Evolutionary conservation across 2,797 vertebrate genomes (phyloP), one percentile per base, ranked within the genome.

Genomic region (Spondyliosoma cantharus): DNA sequence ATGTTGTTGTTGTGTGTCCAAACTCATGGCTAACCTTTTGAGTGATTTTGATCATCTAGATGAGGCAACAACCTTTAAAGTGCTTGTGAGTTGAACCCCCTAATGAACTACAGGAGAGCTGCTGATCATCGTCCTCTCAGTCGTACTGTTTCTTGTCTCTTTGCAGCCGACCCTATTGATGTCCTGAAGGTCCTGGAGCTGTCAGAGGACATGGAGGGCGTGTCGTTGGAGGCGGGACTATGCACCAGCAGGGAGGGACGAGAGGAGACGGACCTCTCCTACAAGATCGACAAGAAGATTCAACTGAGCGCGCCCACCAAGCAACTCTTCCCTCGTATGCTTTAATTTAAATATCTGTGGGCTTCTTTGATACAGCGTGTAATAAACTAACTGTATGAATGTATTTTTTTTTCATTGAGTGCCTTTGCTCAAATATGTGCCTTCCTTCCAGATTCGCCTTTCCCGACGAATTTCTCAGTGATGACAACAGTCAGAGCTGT

Each of bases 401-500:
- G 20, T 56, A 3, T 68, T 50, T 67, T 68, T 50, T 67, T n/a
- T 11, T 22, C 57, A 13, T 5, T 61, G 37, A 62, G 37, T 57
- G 7, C 4, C 3, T 60, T 25, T 20, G 7, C 17, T 8, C 9
- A 59, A n/a, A 58, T 64, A 22, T n/a, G 2, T 71, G 4, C 12
- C 1, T 82, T 16, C 4, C n/a, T 48, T 60, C 46, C 78, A 99
- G 97, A 93, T 88, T 96, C 93, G 0, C 73, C 56, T 32, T 98
- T 99, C 86, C 97, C 97, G 7, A 93, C 85, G 88, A 95, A 99
- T 74, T 99, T 99, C 94, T 98, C 97, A 16, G 92, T 99, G 93
- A 91, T 98, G 93, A 96, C 97, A 70, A 98, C 97, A 73, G 94
- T 98, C 37, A 96, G 96, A 87, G 96, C 97, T 42, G 94, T 94